These are phyloP conservation scores for Scleropages formosus DNA, from an alignment of 2,797 vertebrate genomes.

Conservation along the genomic window DNA sequence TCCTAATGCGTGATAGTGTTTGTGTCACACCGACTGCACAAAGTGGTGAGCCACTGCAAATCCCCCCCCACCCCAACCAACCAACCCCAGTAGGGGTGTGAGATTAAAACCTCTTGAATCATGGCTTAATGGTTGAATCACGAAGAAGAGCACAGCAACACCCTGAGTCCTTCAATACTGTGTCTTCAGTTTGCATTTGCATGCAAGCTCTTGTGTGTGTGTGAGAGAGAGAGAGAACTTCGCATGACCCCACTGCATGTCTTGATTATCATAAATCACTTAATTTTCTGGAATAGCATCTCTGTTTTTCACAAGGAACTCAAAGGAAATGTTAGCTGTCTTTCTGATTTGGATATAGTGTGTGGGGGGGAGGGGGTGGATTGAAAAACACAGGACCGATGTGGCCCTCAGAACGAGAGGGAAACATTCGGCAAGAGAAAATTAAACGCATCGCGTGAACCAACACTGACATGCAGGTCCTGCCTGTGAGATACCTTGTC, in stretches of 20 bases:
- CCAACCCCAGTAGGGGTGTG: not conserved
- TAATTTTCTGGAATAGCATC: conserved; percentile 39
- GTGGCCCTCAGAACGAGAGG: too few species aligned
- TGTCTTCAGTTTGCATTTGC: not conserved
- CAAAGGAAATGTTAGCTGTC: conserved; percentile 1
- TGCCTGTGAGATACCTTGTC: not conserved
- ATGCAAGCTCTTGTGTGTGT: not conserved
- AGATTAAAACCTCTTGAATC: conserved; percentile 40
- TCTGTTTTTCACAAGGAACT: conserved; percentile 28
- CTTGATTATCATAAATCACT: conserved; percentile 37
- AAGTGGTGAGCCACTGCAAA: too few species aligned
- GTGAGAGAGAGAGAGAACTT: conserved; percentile 22
- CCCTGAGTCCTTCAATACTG: not conserved
- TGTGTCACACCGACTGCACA: too few species aligned
- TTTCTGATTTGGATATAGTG: not conserved
- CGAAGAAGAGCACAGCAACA: conserved; percentile 32
- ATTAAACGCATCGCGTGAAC: too few species aligned
- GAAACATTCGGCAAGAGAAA: too few species aligned
- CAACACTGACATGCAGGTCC: too few species aligned
- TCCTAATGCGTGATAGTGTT: too few species aligned
- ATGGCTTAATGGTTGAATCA: conserved; percentile 45
- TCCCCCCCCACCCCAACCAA: not conserved
- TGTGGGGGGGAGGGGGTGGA: too few species aligned
- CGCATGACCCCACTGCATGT: conserved; percentile 29
- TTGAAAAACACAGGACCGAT: too few species aligned